Base-by-base conservation (phyloP, 1,140 invertebrate species). In the Conus ventricosus region DNA sequence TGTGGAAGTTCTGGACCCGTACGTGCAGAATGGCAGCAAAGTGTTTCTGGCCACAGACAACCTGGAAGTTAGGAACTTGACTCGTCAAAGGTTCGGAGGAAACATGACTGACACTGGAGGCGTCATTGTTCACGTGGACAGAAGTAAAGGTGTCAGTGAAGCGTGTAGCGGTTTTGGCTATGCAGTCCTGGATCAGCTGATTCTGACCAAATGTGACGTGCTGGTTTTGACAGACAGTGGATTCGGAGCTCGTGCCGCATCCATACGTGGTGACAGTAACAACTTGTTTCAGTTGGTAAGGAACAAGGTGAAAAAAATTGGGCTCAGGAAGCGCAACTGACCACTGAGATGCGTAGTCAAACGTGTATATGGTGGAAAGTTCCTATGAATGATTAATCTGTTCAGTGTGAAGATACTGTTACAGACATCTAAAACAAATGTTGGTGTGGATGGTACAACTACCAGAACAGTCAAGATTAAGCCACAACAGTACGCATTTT, bases 21-120 rank as follows among this genome's bases (percentile, higher is more conserved):
- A 88, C 75, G 67, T 76, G 25, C 17, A 87, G 20, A 75, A 85
- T 20, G 67, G 76, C 20, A 87, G 85, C 85, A 81, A 89, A 39
- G 87, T 91, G 25, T 92, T 91, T 78, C 67, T 92, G 20, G 88
- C 91, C 13, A 90, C 91, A 4, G 91, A 92, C 84, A 89, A 87
- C 6, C 63, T 87, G 20, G 54, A 83, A 4, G 84, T 91, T 4
- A 84, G 90, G 17, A 55, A 82, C n/a, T 10, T 81, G 55, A 81
- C 89, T 3, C 20, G 81, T n/a, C 51, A 87, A 60, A 39, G 67
- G 39, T 92, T 91, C 81, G 86, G 88, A 5, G 13, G 39, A 13
- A 80, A 60, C 60, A 55, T 85, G 1, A 5, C 90, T 51, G 87
- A 91, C 60, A 89, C 85, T 25, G 89, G 84, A 0, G 91, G 89